Conservation (phyloP, 2,113 vertebrate genomes). For the Dryoscopus gambensis region DNA sequence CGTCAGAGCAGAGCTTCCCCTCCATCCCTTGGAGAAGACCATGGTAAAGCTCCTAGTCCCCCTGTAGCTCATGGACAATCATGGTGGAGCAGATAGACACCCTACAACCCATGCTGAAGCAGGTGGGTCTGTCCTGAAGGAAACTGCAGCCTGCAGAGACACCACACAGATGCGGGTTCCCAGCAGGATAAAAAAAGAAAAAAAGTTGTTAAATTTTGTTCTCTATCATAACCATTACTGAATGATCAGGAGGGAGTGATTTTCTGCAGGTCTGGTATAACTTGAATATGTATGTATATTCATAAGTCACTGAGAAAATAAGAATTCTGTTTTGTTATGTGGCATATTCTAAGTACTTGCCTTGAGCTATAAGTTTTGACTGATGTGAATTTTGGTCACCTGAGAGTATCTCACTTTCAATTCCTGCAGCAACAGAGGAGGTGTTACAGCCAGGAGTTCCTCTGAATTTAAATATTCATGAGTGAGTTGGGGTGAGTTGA, state of each 20-base stretch:
- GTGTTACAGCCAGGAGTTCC: background rate
- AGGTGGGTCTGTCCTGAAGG: background rate
- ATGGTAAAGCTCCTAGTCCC: background rate
- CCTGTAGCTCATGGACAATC: background rate
- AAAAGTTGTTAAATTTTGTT: background rate
- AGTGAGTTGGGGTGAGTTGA: background rate
- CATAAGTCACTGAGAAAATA: background rate
- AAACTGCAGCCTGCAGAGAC: background rate
- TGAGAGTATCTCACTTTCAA: background rate
- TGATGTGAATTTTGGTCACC: background rate
- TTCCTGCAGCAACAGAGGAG: background rate
- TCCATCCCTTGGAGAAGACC: background rate
- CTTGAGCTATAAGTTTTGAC: background rate
- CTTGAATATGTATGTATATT: background rate
- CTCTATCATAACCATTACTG: background rate
- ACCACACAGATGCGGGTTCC: too few species aligned
- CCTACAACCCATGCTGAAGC: background rate
- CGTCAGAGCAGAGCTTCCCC: accelerated
- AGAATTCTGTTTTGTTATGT: background rate
- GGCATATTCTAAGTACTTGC: background rate
- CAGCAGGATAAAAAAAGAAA: background rate
- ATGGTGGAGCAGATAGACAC: background rate
- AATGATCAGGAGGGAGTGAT: background rate
- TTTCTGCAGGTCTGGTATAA: background rate
- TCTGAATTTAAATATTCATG: background rate